Percentiles rank a stretch among this genome's conserved stretches.
Conservation (phyloP, 2,113 vertebrate genomes). For the Atlantisia rogersi region DNA sequence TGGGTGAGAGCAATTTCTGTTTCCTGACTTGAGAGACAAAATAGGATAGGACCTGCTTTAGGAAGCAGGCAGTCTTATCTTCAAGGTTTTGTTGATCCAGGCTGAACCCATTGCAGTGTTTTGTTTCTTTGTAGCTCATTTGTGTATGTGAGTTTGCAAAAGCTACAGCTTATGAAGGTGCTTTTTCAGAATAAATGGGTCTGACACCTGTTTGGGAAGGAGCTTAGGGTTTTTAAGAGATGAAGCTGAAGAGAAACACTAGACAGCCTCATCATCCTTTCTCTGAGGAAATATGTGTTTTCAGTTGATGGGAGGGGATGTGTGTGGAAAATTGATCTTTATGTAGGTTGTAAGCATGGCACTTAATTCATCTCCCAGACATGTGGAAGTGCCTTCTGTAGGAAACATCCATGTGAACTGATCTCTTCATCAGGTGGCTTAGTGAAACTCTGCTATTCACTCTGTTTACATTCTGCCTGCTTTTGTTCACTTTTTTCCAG, state of each 20-base stretch:
- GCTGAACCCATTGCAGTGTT: background rate
- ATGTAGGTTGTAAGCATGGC: background rate
- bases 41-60: background rate
- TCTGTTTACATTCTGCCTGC: background rate
- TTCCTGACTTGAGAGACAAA: background rate
- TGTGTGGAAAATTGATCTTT: background rate
- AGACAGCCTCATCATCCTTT: background rate
- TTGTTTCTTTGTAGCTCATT: background rate
- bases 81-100: background rate
- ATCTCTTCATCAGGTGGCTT: background rate
- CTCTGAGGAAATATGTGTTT: background rate
- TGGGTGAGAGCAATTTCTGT: background rate
- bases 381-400: background rate
- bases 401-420: background rate
- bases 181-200: background rate
- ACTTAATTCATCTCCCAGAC: background rate
- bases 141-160: background rate
- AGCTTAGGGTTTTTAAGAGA: background rate
- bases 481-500: background rate
- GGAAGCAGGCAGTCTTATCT: background rate
- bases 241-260: background rate
- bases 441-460: background rate
- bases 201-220: background rate
- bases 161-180: background rate
- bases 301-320: background rate